Evolutionary conservation across 2,113 vertebrate genomes (phyloP).

Genomic region (Paramormyrops kingsleyae): DNA sequence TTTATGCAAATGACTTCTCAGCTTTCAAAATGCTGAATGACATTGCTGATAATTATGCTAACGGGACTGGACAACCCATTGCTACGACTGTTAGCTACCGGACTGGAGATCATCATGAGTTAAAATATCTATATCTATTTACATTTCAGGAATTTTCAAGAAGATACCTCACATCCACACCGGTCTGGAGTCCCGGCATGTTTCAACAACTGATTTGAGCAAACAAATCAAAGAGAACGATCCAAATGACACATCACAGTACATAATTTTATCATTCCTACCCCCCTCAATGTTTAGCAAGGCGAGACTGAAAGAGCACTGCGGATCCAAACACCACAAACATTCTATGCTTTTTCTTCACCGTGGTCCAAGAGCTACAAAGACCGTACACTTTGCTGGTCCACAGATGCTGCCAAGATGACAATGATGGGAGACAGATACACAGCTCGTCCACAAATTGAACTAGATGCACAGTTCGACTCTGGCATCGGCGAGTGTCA

Average conservation of each 20-base stretch:
- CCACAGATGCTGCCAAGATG: not conserved
- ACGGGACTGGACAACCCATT: not conserved
- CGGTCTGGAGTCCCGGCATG: not conserved
- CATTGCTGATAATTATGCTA: not conserved
- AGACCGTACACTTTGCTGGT: not conserved
- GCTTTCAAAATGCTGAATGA: not conserved
- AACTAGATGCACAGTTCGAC: not conserved
- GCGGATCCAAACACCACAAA: not conserved
- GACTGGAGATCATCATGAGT: not conserved
- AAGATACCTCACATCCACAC: not conserved
- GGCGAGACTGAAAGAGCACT: not conserved
- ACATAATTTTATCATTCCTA: slow-evolving; percentile 10
- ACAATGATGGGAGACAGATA: not conserved
- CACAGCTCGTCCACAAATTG: not conserved
- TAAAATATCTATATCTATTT: not conserved
- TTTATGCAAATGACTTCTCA: not conserved
- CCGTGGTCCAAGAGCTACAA: not conserved
- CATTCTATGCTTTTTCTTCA: not conserved
- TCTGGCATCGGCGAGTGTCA: not conserved
- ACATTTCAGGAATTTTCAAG: not conserved
- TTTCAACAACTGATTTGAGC: not conserved
- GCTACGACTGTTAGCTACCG: not conserved
- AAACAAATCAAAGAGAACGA: not conserved
- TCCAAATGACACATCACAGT: slow-evolving; percentile 3
- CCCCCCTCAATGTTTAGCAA: slow-evolving; percentile 6